Percentiles rank a stretch among this genome's conserved stretches.
Conservation (phyloP, 2,888 invertebrate species). For the Agrotis segetum region DNA sequence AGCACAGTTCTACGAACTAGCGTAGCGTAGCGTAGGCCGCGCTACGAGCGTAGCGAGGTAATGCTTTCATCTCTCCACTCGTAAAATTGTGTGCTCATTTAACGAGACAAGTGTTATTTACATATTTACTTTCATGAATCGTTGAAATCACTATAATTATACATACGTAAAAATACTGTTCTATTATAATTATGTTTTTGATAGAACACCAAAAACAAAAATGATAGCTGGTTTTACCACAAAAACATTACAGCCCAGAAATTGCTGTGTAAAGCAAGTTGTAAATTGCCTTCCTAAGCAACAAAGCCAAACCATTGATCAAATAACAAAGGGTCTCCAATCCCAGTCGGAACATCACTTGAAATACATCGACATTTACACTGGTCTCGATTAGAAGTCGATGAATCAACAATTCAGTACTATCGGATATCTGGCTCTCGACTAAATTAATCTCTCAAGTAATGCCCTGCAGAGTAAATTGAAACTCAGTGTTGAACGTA, state of each 20-base stretch:
- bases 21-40: constrained; percentile 29
- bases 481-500: constrained; percentile 55
- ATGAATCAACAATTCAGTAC: constrained; percentile 66
- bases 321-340: constrained; percentile 56
- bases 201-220: not conserved
- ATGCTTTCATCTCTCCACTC: not conserved
- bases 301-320: constrained; percentile 46
- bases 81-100: not conserved
- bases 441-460: constrained; percentile 62
- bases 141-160: not conserved
- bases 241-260: constrained; percentile 1
- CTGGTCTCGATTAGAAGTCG: constrained; percentile 60
- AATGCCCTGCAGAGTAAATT: constrained; percentile 57
- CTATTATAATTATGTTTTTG: not conserved
- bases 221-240: not conserved
- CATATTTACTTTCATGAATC: not conserved
- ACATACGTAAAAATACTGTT: not conserved
- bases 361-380: constrained; percentile 55
- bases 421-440: constrained; percentile 60
- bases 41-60: constrained; percentile 13
- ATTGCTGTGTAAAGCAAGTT: constrained; percentile 3
- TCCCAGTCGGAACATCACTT: constrained; percentile 54
- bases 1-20: constrained; percentile 19
- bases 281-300: constrained; percentile 33
- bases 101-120: not conserved